Evolutionary conservation across 2,888 invertebrate genomes (phyloP).

Genomic region (Caprella mutica): DNA sequence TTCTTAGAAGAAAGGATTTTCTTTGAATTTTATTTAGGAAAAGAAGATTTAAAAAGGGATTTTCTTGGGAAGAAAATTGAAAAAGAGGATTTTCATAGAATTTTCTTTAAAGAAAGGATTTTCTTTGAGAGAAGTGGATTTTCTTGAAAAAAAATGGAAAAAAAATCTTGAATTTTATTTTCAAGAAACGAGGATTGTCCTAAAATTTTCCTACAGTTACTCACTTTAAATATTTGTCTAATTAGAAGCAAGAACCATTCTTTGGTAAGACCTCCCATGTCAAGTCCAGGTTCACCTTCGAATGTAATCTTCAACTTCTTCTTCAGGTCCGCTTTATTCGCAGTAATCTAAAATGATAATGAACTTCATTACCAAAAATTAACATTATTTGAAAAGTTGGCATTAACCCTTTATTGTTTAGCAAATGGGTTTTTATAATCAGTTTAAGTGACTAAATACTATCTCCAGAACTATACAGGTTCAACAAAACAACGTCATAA

Average conservation of each 20-base stretch:
- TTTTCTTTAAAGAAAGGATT: too few relatives aligned
- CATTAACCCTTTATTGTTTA: too few relatives aligned
- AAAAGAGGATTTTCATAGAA: too few relatives aligned
- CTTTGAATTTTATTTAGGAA: neutral
- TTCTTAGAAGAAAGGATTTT: neutral
- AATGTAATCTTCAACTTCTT: conserved; percentile 53
- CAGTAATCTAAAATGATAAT: conserved; percentile 44
- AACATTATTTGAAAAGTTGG: too few relatives aligned
- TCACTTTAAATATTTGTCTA: conserved; percentile 47
- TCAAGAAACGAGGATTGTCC: too few relatives aligned
- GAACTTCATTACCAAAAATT: too few relatives aligned
- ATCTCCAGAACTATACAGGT: too few relatives aligned
- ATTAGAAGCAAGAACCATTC: conserved; percentile 53
- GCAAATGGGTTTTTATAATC: too few relatives aligned
- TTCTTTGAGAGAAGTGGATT: neutral
- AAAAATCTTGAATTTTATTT: too few relatives aligned
- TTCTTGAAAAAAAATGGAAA: neutral
- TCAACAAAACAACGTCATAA: too few relatives aligned
- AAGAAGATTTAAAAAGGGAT: neutral
- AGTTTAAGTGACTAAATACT: too few relatives aligned
- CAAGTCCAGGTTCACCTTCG: conserved; percentile 51
- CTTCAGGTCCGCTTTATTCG: conserved; percentile 50
- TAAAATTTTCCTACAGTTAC: neutral
- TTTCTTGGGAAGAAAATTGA: too few relatives aligned
- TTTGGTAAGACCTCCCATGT: conserved; percentile 54